Percentiles rank a stretch among this genome's conserved stretches.
Conservation (phyloP, 2,888 invertebrate genomes). For the Diachrysia chrysitis region DNA sequence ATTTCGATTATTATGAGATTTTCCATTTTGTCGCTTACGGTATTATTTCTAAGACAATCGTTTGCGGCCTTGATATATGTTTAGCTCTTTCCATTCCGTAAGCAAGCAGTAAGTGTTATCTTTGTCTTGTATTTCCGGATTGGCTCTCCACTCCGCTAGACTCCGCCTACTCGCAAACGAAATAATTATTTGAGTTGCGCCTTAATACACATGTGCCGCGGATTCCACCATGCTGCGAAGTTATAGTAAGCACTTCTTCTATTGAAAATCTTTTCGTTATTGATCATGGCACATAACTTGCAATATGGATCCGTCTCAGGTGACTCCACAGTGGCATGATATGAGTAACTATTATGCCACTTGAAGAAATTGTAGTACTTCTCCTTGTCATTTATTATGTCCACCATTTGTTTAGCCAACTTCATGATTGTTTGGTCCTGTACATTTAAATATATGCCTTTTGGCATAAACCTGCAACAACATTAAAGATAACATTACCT, state of each 20-base stretch:
- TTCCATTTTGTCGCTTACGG: too few relatives aligned
- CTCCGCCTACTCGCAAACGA: too few relatives aligned
- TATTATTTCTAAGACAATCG: too few relatives aligned
- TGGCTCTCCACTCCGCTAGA: too few relatives aligned
- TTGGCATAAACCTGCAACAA: slow-evolving; percentile 62
- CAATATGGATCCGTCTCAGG: slow-evolving; percentile 53
- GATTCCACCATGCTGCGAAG: slow-evolving; percentile 59
- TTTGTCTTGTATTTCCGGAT: too few relatives aligned
- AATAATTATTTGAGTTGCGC: too few relatives aligned
- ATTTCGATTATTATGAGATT: too few relatives aligned
- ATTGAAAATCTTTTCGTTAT: slow-evolving; percentile 17
- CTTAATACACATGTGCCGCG: slow-evolving; percentile 24
- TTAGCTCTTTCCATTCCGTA: too few relatives aligned
- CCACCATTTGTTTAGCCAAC: slow-evolving; percentile 57
- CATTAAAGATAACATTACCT: background rate
- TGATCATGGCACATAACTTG: slow-evolving; percentile 48
- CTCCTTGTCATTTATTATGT: slow-evolving; percentile 56
- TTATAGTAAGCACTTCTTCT: slow-evolving; percentile 32
- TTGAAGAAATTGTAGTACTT: slow-evolving; percentile 63
- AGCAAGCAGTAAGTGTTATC: too few relatives aligned
- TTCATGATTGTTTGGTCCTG: slow-evolving; percentile 22
- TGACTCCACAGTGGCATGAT: slow-evolving; percentile 42
- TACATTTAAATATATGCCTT: slow-evolving; percentile 57
- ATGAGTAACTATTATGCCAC: slow-evolving; percentile 68
- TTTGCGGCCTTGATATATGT: too few relatives aligned